A percentile compares a stretch with the other conserved stretches of the same genome.
Evolutionary conservation across 2,888 invertebrate genomes (phyloP).

Genomic region (Coremacera marginata): DNA sequence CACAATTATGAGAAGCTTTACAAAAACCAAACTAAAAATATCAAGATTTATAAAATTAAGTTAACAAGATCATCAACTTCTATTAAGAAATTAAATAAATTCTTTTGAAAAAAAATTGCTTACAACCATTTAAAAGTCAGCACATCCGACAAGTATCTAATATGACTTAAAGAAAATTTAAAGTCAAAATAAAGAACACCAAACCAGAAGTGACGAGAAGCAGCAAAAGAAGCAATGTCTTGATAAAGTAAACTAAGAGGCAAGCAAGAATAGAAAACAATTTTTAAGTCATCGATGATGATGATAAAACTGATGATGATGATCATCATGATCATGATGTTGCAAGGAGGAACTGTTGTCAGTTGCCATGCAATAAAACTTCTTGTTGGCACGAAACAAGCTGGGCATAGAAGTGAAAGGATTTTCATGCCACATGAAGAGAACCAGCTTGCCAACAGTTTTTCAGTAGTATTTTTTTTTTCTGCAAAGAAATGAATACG

Average conservation of each 20-base stretch:
- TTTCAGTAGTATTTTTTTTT: too few species aligned
- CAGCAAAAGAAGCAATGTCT: not conserved
- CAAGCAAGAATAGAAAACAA: slow-evolving; percentile 9
- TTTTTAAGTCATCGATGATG: slow-evolving; percentile 24
- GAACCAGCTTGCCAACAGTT: not conserved
- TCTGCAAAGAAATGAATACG: not conserved
- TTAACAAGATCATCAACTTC: too few species aligned
- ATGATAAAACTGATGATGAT: not conserved
- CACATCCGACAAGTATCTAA: not conserved
- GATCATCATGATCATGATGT: too few species aligned
- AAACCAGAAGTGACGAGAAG: not conserved
- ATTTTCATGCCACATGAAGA: slow-evolving; percentile 5
- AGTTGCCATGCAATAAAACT: slow-evolving; percentile 31
- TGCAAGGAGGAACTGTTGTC: slow-evolving; percentile 18
- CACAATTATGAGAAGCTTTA: too few species aligned
- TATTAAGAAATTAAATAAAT: too few species aligned
- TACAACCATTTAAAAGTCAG: not conserved
- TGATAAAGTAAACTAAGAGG: not conserved
- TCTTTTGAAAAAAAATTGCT: too few species aligned
- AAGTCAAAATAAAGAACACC: slow-evolving; percentile 15
- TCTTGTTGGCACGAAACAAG: slow-evolving; percentile 2
- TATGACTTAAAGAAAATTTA: slow-evolving; percentile 2
- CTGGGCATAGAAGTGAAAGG: slow-evolving; percentile 19
- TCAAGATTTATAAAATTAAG: too few species aligned
- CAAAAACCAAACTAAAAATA: too few species aligned